Evolutionary conservation across 2,113 vertebrate genomes (phyloP).

Genomic region (Antennarius striatus): DNA sequence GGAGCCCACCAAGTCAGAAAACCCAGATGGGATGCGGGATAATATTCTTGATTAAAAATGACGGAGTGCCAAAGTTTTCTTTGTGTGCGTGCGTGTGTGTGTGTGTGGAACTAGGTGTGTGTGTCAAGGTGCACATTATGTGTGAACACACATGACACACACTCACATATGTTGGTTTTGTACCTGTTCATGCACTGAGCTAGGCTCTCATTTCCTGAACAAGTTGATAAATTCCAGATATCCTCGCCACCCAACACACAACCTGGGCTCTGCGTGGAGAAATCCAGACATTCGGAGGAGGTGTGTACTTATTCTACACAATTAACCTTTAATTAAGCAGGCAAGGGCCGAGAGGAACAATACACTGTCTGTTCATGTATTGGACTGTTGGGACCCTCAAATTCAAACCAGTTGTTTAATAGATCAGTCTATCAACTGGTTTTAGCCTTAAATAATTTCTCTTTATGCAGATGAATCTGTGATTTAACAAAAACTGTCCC

Average conservation of each 20-base stretch:
- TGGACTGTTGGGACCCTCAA: not conserved
- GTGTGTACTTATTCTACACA: slow-evolving; percentile 60
- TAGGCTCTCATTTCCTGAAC: slow-evolving; percentile 69
- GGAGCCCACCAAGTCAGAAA: slow-evolving; percentile 65
- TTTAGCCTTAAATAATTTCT: slow-evolving; percentile 13
- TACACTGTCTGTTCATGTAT: slow-evolving; percentile 66
- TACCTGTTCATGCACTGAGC: slow-evolving; percentile 56
- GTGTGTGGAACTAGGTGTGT: not conserved
- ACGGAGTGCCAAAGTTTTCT: slow-evolving; percentile 48
- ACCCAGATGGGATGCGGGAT: slow-evolving; percentile 74
- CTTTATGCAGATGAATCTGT: not conserved
- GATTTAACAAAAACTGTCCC: too few relatives aligned
- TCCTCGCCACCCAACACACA: slow-evolving; percentile 24
- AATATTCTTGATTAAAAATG: slow-evolving; percentile 75
- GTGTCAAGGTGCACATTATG: not conserved
- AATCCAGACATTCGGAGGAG: slow-evolving; percentile 16
- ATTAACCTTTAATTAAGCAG: slow-evolving; percentile 82
- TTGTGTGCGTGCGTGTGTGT: slow-evolving; percentile 27
- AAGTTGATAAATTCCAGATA: slow-evolving; percentile 76
- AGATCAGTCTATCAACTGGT: slow-evolving; percentile 18
- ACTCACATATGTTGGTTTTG: slow-evolving; percentile 53
- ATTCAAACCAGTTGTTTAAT: slow-evolving; percentile 18
- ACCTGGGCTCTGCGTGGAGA: slow-evolving; percentile 8
- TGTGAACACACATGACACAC: slow-evolving; percentile 28
- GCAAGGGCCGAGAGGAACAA: slow-evolving; percentile 72